These are phyloP conservation scores for Drosophila testacea DNA, from an alignment of 2,888 invertebrate genomes.

Conservation along the genomic window DNA sequence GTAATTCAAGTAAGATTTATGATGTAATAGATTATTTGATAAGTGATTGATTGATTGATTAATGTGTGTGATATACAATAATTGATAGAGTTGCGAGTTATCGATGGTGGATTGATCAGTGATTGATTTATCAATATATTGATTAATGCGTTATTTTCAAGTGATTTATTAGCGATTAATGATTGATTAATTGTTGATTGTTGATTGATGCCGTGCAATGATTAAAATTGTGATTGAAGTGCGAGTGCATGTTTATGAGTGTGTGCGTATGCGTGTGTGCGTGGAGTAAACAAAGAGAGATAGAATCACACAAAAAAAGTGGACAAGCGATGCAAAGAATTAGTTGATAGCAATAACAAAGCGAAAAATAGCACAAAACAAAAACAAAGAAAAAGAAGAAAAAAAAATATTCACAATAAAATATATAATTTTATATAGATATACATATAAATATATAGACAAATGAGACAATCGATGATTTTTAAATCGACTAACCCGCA, in stretches of 20 bases:
- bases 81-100: not conserved
- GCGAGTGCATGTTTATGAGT: slow-evolving; percentile 27
- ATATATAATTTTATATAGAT: not conserved
- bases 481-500: slow-evolving; percentile 45
- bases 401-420: too few relatives aligned
- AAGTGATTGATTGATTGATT: not conserved
- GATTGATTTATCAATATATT: not conserved
- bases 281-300: slow-evolving; percentile 44
- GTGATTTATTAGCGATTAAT: not conserved
- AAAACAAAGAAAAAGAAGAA: not conserved
- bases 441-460: not conserved
- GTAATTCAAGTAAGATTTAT: not conserved
- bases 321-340: slow-evolving; percentile 50
- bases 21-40: not conserved
- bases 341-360: slow-evolving; percentile 47
- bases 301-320: slow-evolving; percentile 37
- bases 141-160: not conserved
- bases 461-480: not conserved
- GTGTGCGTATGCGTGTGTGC: slow-evolving; percentile 25
- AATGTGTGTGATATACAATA: not conserved
- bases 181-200: slow-evolving; percentile 10
- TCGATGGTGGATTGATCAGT: not conserved
- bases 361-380: slow-evolving; percentile 16
- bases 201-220: slow-evolving; percentile 53
- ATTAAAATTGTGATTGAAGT: slow-evolving; percentile 19